phyloP scores from a whole-genome alignment of 2,797 vertebrate genomes.

The Smutsia temminckii region DNA sequence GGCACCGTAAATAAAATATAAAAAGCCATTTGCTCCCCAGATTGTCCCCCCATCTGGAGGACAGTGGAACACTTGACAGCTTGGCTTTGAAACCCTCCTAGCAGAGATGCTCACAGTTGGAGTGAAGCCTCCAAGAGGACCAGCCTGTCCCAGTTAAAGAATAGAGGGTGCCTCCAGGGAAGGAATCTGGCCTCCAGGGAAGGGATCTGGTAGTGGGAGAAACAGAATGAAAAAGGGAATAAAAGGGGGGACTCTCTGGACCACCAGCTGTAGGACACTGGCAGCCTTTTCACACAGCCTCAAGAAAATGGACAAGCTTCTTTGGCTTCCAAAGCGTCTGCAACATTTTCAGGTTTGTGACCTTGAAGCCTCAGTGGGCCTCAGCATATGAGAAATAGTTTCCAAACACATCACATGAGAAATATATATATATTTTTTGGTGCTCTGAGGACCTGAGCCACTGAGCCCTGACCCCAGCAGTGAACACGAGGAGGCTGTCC shows the following conservation, averaged over 20 bases:
- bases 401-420: not conserved
- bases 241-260: not conserved
- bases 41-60: not conserved
- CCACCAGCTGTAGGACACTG: not conserved
- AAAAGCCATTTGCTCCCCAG: not conserved
- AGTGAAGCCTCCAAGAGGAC: not conserved
- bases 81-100: not conserved
- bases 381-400: conserved; percentile 26
- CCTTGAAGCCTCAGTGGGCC: not conserved
- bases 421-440: conserved; percentile 12
- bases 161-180: not conserved
- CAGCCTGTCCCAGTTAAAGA: not conserved
- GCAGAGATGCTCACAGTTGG: not conserved
- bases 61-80: not conserved
- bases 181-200: not conserved
- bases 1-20: not conserved
- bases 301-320: not conserved
- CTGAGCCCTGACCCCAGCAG: not conserved
- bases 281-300: not conserved
- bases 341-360: not conserved
- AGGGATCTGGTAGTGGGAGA: not conserved
- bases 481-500: not conserved
- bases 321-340: not conserved
- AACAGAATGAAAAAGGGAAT: not conserved
- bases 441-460: not conserved